phyloP scores from a whole-genome alignment of 2,113 vertebrate genomes.

The Ceuthmochares aereus region DNA sequence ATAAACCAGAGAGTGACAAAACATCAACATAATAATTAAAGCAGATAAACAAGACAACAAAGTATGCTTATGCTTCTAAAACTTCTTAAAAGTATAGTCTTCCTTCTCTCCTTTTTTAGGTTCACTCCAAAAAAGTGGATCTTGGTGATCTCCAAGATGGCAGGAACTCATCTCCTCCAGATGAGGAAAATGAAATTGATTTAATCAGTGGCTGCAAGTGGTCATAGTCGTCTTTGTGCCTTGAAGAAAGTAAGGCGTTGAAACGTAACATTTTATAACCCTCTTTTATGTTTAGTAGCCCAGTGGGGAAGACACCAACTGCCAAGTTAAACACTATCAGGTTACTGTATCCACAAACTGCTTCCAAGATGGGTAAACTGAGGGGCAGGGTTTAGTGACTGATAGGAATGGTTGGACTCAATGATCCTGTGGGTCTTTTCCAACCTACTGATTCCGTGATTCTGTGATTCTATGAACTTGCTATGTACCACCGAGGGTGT shows the following conservation, averaged over 20 bases:
- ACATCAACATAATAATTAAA: neutral
- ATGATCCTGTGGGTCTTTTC: too few relatives aligned
- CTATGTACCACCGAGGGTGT: neutral
- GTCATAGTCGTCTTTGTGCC: neutral
- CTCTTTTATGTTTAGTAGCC: neutral
- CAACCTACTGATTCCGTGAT: too few relatives aligned
- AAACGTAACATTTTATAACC: neutral
- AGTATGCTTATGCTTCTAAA: neutral
- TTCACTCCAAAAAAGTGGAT: neutral
- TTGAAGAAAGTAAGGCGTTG: neutral
- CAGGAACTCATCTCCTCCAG: neutral
- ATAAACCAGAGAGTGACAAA: neutral
- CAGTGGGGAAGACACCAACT: neutral
- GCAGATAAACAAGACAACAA: neutral
- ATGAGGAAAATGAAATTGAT: neutral
- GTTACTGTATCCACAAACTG: neutral
- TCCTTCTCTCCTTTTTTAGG: neutral
- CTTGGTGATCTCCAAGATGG: neutral
- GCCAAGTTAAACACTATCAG: neutral
- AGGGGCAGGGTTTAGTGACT: too few relatives aligned
- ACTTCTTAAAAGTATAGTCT: neutral
- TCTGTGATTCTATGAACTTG: too few relatives aligned
- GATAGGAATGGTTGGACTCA: too few relatives aligned
- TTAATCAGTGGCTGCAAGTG: neutral
- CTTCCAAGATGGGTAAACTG: neutral